A percentile compares a stretch with the other conserved stretches of the same genome.
Evolutionary conservation across 2,113 vertebrate species (phyloP).

Genomic region (Nerophis lumbriciformis): DNA sequence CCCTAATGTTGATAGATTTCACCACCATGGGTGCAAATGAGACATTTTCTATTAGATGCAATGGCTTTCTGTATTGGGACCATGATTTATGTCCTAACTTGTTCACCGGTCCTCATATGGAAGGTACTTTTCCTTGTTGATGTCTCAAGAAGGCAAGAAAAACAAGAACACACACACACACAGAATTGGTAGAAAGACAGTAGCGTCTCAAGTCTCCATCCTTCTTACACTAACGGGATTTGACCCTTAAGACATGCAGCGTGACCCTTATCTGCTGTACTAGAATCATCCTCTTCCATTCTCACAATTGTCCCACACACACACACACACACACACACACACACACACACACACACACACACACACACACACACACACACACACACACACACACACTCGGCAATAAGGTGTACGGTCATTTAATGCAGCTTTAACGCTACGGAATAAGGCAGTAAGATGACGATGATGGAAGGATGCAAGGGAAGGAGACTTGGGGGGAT

Average conservation of each 20-base stretch:
- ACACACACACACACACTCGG: not conserved
- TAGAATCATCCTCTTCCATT: conserved; percentile 61
- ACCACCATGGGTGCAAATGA: too few relatives aligned
- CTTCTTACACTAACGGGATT: conserved; percentile 71
- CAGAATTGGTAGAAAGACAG: conserved; percentile 16
- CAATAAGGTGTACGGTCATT: too few relatives aligned
- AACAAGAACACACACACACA: conserved; percentile 7
- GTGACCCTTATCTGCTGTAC: conserved; percentile 60
- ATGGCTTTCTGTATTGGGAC: too few relatives aligned
- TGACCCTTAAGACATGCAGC: conserved; percentile 67
- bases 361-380: conserved; percentile 1
- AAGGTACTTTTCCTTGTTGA: too few relatives aligned
- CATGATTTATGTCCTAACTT: too few relatives aligned
- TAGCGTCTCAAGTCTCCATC: conserved; percentile 51
- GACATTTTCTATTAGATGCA: too few relatives aligned
- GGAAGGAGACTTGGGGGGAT: not conserved
- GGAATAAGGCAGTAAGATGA: conserved; percentile 29
- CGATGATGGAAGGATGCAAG: conserved; percentile 22
- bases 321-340: not conserved
- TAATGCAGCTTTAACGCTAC: not conserved
- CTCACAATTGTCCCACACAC: conserved; percentile 49
- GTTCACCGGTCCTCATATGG: too few relatives aligned
- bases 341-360: conserved; percentile 7
- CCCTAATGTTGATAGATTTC: too few relatives aligned
- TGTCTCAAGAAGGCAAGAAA: too few relatives aligned